These are phyloP conservation scores for Bugula neritina DNA, from an alignment of 2,888 invertebrate species.

Conservation along the genomic window DNA sequence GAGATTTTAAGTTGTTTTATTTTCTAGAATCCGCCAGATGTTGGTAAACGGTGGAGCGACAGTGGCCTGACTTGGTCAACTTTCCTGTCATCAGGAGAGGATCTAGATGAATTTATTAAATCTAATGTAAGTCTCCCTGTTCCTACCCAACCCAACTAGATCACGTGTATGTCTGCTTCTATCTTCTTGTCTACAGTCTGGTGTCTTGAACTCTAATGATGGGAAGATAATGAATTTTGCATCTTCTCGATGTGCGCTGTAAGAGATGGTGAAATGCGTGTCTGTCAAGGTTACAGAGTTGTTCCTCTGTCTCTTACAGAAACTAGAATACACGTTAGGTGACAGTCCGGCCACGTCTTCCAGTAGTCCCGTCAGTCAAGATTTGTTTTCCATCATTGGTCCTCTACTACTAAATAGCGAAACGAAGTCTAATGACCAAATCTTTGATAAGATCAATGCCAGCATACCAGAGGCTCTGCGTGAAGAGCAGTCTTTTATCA, in stretches of 20 bases:
- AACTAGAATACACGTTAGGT: constrained; percentile 43
- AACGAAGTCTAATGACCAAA: constrained; percentile 51
- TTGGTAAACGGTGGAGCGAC: constrained; percentile 46
- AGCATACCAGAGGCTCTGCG: constrained; percentile 37
- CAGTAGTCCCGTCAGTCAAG: constrained; percentile 35
- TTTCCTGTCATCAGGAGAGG: constrained; percentile 39
- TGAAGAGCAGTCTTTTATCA: not conserved
- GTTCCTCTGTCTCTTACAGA: constrained; percentile 36
- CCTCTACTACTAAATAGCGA: no score
- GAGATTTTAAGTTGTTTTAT: no score
- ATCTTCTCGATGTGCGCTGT: no score
- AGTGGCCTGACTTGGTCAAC: constrained; percentile 48
- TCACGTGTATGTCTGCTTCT: constrained; percentile 17
- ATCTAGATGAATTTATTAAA: constrained; percentile 56
- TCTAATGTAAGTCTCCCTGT: constrained; percentile 55
- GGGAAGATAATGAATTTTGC: no score
- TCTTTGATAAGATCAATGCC: constrained; percentile 64
- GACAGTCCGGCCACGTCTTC: constrained; percentile 34
- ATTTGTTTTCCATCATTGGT: no score
- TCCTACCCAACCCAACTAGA: no score
- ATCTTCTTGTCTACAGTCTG: not conserved
- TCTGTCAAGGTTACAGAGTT: no score
- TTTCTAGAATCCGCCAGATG: no score
- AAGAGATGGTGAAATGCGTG: no score
- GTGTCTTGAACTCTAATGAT: not conserved